These are phyloP conservation scores for Paradisaea rubra DNA, from an alignment of 2,113 vertebrate species.

Conservation along the genomic window DNA sequence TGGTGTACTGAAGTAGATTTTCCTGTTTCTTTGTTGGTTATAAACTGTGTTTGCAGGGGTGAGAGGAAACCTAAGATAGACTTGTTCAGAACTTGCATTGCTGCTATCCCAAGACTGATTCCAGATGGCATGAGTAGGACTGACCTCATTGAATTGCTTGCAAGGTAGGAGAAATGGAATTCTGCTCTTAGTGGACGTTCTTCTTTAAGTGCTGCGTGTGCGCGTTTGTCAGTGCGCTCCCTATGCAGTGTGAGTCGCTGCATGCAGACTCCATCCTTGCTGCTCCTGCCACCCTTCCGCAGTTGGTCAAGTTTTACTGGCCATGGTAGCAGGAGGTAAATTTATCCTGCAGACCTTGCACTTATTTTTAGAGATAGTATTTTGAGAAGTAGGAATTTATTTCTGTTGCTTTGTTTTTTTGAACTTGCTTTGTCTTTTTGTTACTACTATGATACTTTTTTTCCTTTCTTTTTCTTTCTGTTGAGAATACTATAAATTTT, in stretches of 20 bases:
- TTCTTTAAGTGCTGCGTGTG: not conserved
- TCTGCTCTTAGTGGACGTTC: not conserved
- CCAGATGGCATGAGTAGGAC: slow-evolving; percentile 98
- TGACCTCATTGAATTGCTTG: slow-evolving; percentile 95
- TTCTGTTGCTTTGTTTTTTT: not conserved
- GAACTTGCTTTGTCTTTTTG: not conserved
- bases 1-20: not conserved
- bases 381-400: not conserved
- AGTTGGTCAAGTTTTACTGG: not conserved
- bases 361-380: not conserved
- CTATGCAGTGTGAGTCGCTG: not conserved
- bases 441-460: not conserved
- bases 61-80: slow-evolving; percentile 99
- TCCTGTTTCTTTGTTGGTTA: not conserved
- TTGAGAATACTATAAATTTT: not conserved
- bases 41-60: slow-evolving; percentile 75
- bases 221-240: not conserved
- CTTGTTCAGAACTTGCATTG: slow-evolving; percentile 96
- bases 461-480: not conserved
- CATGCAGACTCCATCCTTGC: fast-evolving
- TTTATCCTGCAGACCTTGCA: not conserved
- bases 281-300: not conserved
- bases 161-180: slow-evolving; percentile 78
- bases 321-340: not conserved
- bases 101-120: slow-evolving; percentile 95